These are phyloP conservation scores for Xenus cinereus DNA, from an alignment of 2,113 vertebrate species.

Conservation along the genomic window DNA sequence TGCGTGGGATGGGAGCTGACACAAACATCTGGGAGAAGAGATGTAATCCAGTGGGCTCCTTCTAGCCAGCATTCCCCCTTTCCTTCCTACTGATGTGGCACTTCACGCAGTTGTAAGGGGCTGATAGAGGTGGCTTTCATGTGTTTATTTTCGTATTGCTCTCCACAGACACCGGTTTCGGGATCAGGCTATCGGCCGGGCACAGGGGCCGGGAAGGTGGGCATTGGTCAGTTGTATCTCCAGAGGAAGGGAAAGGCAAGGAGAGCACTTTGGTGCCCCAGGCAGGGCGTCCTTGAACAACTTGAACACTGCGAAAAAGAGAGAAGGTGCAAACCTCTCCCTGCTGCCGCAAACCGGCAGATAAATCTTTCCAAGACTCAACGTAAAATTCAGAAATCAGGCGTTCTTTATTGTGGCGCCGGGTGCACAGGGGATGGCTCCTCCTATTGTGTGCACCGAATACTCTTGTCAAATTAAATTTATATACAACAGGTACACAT, in stretches of 20 bases:
- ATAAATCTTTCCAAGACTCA: too few species aligned
- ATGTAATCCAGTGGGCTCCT: background rate
- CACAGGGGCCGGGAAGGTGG: fast-evolving
- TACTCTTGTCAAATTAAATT: too few species aligned
- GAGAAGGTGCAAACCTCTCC: background rate
- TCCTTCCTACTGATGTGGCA: background rate
- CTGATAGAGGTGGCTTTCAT: background rate
- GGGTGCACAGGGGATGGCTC: too few species aligned
- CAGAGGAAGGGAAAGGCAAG: fast-evolving
- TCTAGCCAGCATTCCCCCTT: background rate
- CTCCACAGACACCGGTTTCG: fast-evolving
- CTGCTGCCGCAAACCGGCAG: too few species aligned
- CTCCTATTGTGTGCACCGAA: too few species aligned
- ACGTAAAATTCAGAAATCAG: too few species aligned
- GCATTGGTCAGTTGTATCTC: fast-evolving
- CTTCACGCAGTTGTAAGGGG: background rate
- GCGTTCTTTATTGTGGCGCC: too few species aligned
- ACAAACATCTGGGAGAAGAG: background rate
- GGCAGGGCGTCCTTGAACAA: background rate
- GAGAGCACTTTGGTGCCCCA: fast-evolving
- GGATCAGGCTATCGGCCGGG: fast-evolving
- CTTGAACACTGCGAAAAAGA: background rate
- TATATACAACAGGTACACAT: too few species aligned
- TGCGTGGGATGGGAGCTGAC: background rate
- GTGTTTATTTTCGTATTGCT: background rate